Base-by-base conservation (phyloP, 2,113 vertebrate genomes). In the Psettodes erumei region DNA sequence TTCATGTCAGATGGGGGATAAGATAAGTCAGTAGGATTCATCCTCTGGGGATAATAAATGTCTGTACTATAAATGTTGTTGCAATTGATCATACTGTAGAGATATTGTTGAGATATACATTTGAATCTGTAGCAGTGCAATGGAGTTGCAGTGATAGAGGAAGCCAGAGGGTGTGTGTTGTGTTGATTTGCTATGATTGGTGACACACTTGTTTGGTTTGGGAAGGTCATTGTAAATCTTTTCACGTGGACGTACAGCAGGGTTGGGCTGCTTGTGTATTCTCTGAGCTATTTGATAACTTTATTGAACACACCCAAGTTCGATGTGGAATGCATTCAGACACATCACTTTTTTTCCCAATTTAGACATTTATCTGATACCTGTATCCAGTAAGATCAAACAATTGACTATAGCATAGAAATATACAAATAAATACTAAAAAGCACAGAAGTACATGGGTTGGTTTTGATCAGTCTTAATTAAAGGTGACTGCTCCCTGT, bases 141-240 rank as follows among this genome's bases (percentile, higher is more conserved):
- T 35, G 21, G 33, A 2, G 28, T 47, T 13, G 21, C 3, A 18
- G 45, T 33, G 33, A 48, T 6, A 1, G 7, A 16, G 7, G 1
- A 5, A 48, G 43, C 1, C 33, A 37, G 8, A n/a, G 25, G 51
- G 53, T 11, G 61, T 19, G 66, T 67, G 55, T 50, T 19, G 66
- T 67, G 55, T 50, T 28, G 19, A 25, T 54, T 6, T 33, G n/a
- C 11, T 28, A 0, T 68, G 53, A 53, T 65, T 48, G 45, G 27
- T 83, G 15, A 61, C 19, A 10, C 23, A 30, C 25, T 28, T 79
- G 59, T 83, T 80, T 76, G 70, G 6, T 74, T 77, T 77, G 54
- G 42, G 30, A 47, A 9, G 25, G 30, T 81, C 12, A 18, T 47
- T n/a, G 48, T 13, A 55, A 70, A 62, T 35, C 30, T 15, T 68